phyloP scores from a whole-genome alignment of 2,113 vertebrate genomes.

The Geococcyx californianus region DNA sequence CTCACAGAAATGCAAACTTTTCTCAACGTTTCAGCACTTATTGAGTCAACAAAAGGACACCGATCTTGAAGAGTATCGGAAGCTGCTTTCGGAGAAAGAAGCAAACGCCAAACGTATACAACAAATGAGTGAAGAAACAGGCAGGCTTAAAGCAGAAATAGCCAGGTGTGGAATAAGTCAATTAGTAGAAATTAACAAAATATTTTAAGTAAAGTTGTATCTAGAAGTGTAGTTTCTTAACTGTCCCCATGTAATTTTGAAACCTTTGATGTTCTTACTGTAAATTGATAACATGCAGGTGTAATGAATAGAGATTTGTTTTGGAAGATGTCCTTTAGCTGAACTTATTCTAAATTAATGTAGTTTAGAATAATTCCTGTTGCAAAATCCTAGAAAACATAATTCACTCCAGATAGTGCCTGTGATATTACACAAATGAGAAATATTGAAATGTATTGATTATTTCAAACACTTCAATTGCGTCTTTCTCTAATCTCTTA shows the following conservation, averaged over 20 bases:
- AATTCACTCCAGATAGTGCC: not conserved
- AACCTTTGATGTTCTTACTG: not conserved
- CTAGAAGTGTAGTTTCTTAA: not conserved
- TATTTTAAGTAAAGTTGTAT: not conserved
- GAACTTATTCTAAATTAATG: not conserved
- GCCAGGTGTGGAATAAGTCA: constrained; percentile 75
- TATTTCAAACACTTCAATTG: not conserved
- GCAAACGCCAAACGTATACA: constrained; percentile 90
- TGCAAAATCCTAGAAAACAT: not conserved
- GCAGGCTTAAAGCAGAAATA: constrained; percentile 87
- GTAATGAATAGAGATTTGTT: not conserved
- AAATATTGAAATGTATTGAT: not conserved
- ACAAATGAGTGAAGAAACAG: constrained; percentile 89
- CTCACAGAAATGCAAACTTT: not conserved
- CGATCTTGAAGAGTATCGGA: constrained; percentile 92
- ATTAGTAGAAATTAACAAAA: not conserved
- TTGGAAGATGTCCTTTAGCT: not conserved
- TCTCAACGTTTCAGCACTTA: constrained; percentile 81
- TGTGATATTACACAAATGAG: not conserved
- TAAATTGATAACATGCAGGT: not conserved
- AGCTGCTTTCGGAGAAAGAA: constrained; percentile 91
- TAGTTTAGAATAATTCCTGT: not conserved
- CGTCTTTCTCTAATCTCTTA: not conserved
- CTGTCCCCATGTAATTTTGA: not conserved
- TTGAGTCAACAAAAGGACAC: constrained; percentile 95